phyloP scores from a whole-genome alignment of 2,113 vertebrate species.

The Cottus gobio region DNA sequence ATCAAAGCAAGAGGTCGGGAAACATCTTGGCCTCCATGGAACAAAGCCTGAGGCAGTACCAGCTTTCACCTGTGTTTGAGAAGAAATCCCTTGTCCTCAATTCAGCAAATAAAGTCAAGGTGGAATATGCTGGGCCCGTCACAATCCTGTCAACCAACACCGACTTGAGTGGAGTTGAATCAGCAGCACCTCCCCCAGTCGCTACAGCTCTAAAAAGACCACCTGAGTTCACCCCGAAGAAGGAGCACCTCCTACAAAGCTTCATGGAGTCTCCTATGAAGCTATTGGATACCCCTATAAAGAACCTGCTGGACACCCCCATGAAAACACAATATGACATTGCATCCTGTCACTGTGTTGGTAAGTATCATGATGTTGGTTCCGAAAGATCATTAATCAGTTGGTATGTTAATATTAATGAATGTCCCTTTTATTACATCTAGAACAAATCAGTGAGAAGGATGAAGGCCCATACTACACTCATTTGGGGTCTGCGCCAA shows the following conservation, averaged over 20 bases:
- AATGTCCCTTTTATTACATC: constrained; percentile 27
- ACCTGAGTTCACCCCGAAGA: constrained; percentile 89
- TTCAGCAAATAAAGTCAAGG: constrained; percentile 90
- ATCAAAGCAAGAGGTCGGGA: constrained; percentile 78
- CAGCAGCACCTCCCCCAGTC: constrained; percentile 24
- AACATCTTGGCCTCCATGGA: constrained; percentile 97
- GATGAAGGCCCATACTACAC: constrained; percentile 99
- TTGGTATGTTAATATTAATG: constrained; percentile 30
- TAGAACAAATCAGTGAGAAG: constrained; percentile 99
- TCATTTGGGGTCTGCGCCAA: constrained; percentile 96
- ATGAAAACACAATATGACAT: constrained; percentile 98
- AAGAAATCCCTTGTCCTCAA: constrained; percentile 88
- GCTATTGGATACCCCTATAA: constrained; percentile 92
- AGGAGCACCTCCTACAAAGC: constrained; percentile 88
- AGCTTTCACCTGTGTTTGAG: constrained; percentile 91
- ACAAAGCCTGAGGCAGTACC: constrained; percentile 92
- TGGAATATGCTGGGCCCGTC: constrained; percentile 90
- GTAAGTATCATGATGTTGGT: constrained; percentile 82
- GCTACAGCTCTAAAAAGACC: constrained; percentile 68
- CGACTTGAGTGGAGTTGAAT: constrained; percentile 74
- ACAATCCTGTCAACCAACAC: constrained; percentile 88
- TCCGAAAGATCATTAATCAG: constrained; percentile 6
- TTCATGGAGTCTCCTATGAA: constrained; percentile 97
- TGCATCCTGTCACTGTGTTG: constrained; percentile 95
- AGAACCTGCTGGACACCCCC: constrained; percentile 94